Base-by-base conservation (phyloP, 64 coral and sea anemone species). In the Porites australiensis region DNA sequence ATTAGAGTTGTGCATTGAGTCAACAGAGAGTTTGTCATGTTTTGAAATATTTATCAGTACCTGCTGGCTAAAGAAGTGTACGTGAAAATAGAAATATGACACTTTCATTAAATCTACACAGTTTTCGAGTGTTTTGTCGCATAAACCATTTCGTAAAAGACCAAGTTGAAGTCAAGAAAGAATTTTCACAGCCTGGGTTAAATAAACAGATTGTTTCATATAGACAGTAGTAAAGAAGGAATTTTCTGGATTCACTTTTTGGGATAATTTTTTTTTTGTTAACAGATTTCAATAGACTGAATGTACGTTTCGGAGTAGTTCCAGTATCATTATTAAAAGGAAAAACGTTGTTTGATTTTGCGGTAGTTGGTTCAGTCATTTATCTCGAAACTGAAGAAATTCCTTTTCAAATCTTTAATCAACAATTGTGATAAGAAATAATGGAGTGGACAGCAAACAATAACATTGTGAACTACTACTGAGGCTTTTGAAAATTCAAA, bases 11-110 rank as follows among this genome's bases (percentile, higher is more conserved):
- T 21, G 61, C 61, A 16, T 68, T 84, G 2, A 47, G 45, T 7
- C 81, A 68, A 19, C 81, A 84, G 61, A 13, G 51, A 51, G 61
- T 18, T 84, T 84, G 45, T 51, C 81, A 68, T 7, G 81, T 49
- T 50, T 64, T 84, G 46, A 84, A 84, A 84, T 53, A 84, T 84
- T 84, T 84, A 84, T 84, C 23, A 64, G 18, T 84, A 84, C 81
- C 81, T 23, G 63, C 44, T 48, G 81, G 43, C 48, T 50, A n/a
- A 45, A 66, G 44, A 64, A 82, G 60, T 16, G 44, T 45, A 43
- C 22, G 14, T 64, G 13, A 20, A 67, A 83, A 67, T n/a, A 15
- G 61, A 66, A 47, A 50, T 50, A 68, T 68, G 66, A 18, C 51
- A 11, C 44, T 83, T 83, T n/a, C 19, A 68, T 21, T 51, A 46